Conservation (phyloP, 2,797 vertebrate species). For the Spinus pinus region DNA sequence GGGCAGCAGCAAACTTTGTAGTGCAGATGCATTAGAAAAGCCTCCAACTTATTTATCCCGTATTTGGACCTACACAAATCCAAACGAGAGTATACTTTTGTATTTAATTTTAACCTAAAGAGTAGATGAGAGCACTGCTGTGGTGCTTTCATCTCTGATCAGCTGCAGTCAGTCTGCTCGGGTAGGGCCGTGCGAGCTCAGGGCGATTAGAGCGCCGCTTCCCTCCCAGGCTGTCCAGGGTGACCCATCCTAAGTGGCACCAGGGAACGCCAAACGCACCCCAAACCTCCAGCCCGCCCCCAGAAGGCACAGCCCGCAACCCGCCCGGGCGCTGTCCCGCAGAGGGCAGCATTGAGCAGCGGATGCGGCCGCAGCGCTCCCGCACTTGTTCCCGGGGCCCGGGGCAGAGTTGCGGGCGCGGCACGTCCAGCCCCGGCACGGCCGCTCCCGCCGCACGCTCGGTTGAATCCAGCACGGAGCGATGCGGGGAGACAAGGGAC, state of each 20-base stretch:
- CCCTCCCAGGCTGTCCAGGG: neutral
- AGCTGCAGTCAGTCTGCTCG: neutral
- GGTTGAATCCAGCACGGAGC: neutral
- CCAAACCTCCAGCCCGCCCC: fast-evolving
- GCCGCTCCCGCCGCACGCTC: neutral
- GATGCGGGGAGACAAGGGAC: neutral
- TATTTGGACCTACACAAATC: neutral
- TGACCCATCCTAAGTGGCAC: fast-evolving
- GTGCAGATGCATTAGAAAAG: neutral
- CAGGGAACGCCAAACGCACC: fast-evolving
- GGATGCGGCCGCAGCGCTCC: neutral
- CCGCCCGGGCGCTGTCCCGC: neutral
- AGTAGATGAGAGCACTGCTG: fast-evolving
- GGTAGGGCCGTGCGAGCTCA: neutral
- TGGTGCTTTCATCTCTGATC: fast-evolving
- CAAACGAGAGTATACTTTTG: neutral
- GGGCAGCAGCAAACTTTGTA: neutral
- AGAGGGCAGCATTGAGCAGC: constrained; percentile 80
- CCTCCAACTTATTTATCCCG: neutral
- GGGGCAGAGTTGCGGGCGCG: neutral
- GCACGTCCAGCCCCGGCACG: neutral
- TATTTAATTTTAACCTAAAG: neutral
- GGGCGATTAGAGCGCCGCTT: neutral
- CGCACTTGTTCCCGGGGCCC: neutral
- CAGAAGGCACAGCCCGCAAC: fast-evolving